Evolutionary conservation across 1,140 invertebrate genomes (phyloP).

Genomic region (Pectinophora gossypiella): DNA sequence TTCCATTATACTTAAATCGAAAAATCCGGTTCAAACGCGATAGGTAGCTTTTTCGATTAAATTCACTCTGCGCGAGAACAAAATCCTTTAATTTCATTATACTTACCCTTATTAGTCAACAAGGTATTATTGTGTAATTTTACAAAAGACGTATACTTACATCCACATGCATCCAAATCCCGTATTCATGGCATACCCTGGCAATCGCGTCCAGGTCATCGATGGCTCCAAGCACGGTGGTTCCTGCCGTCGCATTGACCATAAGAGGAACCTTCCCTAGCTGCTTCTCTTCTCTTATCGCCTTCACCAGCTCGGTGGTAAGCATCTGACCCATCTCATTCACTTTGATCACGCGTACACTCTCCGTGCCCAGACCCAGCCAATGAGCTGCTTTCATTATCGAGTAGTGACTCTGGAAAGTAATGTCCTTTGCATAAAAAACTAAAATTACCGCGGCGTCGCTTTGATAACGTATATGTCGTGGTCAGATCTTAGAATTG

Average conservation of each 20-base stretch:
- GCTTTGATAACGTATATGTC: no score
- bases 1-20: no score
- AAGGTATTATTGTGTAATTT: not conserved
- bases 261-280: slow-evolving; percentile 78
- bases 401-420: slow-evolving; percentile 90
- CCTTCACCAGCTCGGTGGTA: slow-evolving; percentile 73
- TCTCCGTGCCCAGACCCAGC: slow-evolving; percentile 88
- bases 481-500: no score
- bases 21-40: no score
- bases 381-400: slow-evolving; percentile 87
- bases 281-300: slow-evolving; percentile 68
- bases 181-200: slow-evolving; percentile 78
- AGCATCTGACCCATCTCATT: slow-evolving; percentile 82
- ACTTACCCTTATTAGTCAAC: no score
- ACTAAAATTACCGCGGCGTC: no score
- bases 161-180: slow-evolving; percentile 92
- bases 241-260: slow-evolving; percentile 85
- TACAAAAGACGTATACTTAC: no score
- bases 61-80: no score
- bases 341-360: slow-evolving; percentile 81
- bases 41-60: no score
- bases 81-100: no score
- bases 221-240: slow-evolving; percentile 88
- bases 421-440: no score
- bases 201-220: slow-evolving; percentile 87